Percentiles rank a stretch among this genome's conserved stretches.
phyloP scores from a whole-genome alignment of 2,113 vertebrate genomes.

The Ancistrus triradiatus region DNA sequence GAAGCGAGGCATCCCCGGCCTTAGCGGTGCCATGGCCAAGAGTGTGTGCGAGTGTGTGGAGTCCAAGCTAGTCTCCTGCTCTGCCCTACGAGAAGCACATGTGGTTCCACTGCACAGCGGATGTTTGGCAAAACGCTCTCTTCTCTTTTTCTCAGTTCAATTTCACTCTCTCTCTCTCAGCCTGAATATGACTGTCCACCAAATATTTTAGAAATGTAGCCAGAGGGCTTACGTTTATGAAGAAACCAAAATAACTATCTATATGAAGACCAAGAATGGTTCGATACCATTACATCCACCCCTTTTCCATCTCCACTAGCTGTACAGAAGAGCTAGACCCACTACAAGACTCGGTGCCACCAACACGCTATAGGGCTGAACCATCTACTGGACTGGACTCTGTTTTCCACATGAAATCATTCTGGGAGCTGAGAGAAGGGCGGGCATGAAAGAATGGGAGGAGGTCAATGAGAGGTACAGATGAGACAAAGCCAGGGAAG shows the following conservation, averaged over 20 bases:
- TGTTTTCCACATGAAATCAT: conserved; percentile 63
- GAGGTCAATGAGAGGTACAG: conserved; percentile 52
- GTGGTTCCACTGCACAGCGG: conserved; percentile 39
- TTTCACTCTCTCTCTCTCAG: background rate
- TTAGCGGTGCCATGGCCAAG: background rate
- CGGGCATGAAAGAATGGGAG: conserved; percentile 29
- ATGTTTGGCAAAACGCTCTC: conserved; percentile 46
- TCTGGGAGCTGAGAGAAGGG: conserved; percentile 50
- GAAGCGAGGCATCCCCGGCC: background rate
- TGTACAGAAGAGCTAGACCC: conserved; percentile 37
- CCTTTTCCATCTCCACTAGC: too few relatives aligned
- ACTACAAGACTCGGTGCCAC: conserved; percentile 45
- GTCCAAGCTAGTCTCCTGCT: conserved; percentile 18
- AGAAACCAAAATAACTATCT: too few relatives aligned
- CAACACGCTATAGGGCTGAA: conserved; percentile 43
- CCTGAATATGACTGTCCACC: conserved; percentile 2
- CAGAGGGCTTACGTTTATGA: background rate
- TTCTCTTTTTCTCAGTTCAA: conserved; percentile 28
- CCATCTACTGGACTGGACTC: conserved; percentile 26
- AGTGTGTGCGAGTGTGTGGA: conserved; percentile 25
- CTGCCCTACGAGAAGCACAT: conserved; percentile 40
- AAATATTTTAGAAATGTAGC: conserved; percentile 22
- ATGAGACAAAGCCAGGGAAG: conserved; percentile 34
- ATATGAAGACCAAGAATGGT: too few relatives aligned
- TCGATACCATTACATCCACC: too few relatives aligned